Evolutionary conservation across 2,797 vertebrate species (phyloP).

Genomic region (Enteromius mattozi): DNA sequence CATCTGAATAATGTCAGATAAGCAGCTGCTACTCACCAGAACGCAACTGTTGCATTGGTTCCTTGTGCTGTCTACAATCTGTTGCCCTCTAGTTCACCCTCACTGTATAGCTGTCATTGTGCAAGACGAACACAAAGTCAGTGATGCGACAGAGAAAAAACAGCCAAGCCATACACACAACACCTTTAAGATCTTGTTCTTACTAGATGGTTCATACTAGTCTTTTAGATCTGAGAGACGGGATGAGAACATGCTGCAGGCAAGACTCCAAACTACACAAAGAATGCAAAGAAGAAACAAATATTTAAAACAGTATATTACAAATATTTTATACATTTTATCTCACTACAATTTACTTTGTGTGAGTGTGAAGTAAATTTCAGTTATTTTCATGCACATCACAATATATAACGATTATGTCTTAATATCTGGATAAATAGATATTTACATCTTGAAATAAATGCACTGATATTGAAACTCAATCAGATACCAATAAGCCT

Average conservation of each 20-base stretch:
- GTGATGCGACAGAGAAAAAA: not conserved
- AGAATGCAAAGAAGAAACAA: not conserved
- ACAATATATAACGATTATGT: not conserved
- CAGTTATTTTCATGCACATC: not conserved
- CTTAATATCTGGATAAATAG: not conserved
- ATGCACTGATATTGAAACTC: not conserved
- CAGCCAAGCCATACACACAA: not conserved
- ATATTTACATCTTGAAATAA: not conserved
- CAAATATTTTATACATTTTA: not conserved
- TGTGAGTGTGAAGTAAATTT: not conserved
- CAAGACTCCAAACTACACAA: not conserved
- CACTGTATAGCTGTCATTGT: conserved; percentile 15
- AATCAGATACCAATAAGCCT: not conserved
- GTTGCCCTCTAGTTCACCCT: conserved; percentile 24
- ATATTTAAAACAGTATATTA: not conserved
- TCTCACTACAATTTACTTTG: not conserved
- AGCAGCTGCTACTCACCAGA: conserved; percentile 55
- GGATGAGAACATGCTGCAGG: not conserved
- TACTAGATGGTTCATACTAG: not conserved
- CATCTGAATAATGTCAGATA: conserved; percentile 56
- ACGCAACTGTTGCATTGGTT: conserved; percentile 64
- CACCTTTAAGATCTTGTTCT: not conserved
- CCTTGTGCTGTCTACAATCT: not conserved
- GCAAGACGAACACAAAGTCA: not conserved
- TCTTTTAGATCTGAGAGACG: not conserved